These are phyloP conservation scores for Dryadula phaetusa DNA, from an alignment of 2,888 invertebrate genomes.

Conservation along the genomic window DNA sequence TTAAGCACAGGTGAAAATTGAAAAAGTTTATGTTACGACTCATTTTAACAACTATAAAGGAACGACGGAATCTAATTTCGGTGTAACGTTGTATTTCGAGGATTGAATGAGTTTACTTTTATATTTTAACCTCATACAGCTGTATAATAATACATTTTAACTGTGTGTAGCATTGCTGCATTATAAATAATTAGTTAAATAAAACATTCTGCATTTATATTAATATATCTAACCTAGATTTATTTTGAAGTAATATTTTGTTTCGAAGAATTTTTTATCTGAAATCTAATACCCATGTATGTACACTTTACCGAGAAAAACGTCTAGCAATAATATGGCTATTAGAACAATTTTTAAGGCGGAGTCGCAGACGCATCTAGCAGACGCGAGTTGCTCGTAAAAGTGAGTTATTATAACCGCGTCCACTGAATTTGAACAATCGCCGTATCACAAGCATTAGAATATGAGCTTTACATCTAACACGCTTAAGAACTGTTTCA, in stretches of 20 bases:
- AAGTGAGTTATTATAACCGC: slow-evolving; percentile 79
- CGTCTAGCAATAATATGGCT: slow-evolving; percentile 69
- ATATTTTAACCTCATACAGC: slow-evolving; percentile 33
- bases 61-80: slow-evolving; percentile 68
- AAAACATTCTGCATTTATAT: background rate
- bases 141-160: too few relatives aligned
- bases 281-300: slow-evolving; percentile 45
- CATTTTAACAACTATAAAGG: slow-evolving; percentile 70
- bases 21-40: slow-evolving; percentile 81
- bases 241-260: background rate
- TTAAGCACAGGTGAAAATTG: slow-evolving; percentile 82
- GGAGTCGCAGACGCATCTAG: slow-evolving; percentile 72
- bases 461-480: slow-evolving; percentile 65
- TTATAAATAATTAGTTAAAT: background rate
- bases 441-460: slow-evolving; percentile 57
- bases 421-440: slow-evolving; percentile 80
- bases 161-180: too few relatives aligned
- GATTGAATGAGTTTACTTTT: slow-evolving; percentile 40
- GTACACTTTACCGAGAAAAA: slow-evolving; percentile 59
- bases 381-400: slow-evolving; percentile 77
- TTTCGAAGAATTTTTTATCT: slow-evolving; percentile 33
- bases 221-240: background rate
- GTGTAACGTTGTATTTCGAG: slow-evolving; percentile 43
- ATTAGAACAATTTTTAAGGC: slow-evolving; percentile 74
- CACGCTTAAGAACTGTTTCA: slow-evolving; percentile 38